Conservation (phyloP, 2,113 vertebrate genomes). For the Apaloderma vittatum region DNA sequence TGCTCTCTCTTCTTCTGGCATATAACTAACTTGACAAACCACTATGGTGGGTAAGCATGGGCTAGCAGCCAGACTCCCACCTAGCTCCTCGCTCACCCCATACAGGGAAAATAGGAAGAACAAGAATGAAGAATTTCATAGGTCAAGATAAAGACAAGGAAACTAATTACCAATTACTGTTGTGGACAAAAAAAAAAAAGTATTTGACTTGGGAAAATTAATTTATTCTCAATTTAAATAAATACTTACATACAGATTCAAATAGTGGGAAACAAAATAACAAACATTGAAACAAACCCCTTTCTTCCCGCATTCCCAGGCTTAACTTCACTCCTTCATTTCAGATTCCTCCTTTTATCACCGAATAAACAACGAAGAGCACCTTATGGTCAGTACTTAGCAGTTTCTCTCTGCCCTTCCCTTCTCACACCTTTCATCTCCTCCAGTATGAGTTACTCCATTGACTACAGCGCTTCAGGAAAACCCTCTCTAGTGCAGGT, state of each 20-base stretch:
- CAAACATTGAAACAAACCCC: not conserved
- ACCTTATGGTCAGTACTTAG: not conserved
- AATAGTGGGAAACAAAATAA: not conserved
- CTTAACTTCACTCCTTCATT: not conserved
- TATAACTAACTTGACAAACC: not conserved
- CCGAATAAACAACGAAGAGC: not conserved
- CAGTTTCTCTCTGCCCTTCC: not conserved
- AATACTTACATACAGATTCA: not conserved
- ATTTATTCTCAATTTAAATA: not conserved
- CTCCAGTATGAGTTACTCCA: not conserved
- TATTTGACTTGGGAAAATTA: not conserved
- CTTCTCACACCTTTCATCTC: not conserved
- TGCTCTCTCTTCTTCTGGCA: not conserved
- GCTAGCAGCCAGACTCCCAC: not conserved
- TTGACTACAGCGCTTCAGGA: not conserved
- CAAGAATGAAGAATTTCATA: not conserved
- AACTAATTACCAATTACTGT: not conserved
- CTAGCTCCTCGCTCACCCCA: fast-evolving
- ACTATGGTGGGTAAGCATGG: not conserved
- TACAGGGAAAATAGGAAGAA: not conserved
- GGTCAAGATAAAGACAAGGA: not conserved
- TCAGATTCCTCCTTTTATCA: not conserved
- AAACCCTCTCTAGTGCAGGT: fast-evolving
- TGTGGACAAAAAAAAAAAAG: not conserved
- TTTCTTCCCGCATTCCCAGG: not conserved